Evolutionary conservation across 1,140 invertebrate genomes (phyloP).

Genomic region (Proales similis): DNA sequence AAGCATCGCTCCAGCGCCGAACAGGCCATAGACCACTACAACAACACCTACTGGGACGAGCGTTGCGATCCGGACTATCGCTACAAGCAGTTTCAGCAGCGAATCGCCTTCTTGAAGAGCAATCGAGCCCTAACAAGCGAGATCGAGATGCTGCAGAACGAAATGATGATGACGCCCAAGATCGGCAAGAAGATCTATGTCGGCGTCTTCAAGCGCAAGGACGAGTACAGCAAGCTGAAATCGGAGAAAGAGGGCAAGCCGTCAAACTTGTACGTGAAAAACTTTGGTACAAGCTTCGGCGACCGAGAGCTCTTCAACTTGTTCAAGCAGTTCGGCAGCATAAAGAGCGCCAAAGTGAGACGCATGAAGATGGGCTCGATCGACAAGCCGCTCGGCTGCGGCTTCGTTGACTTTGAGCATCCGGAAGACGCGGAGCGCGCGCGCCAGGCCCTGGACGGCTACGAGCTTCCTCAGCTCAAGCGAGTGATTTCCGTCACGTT

Average conservation of each 20-base stretch:
- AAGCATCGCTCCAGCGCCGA: constrained; percentile 7
- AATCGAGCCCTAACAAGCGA: neutral
- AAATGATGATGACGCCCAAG: neutral
- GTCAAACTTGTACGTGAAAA: constrained; percentile 37
- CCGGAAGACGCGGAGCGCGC: constrained; percentile 28
- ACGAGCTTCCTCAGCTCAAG: neutral
- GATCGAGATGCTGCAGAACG: neutral
- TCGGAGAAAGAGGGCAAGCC: constrained; percentile 24
- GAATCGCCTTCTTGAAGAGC: neutral
- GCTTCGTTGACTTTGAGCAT: constrained; percentile 36
- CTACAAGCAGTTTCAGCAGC: constrained; percentile 3
- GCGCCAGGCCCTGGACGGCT: constrained; percentile 14
- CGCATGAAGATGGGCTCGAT: constrained; percentile 6
- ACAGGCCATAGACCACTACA: constrained; percentile 17
- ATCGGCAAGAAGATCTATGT: constrained; percentile 37
- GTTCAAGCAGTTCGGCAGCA: constrained; percentile 23
- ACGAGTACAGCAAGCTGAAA: constrained; percentile 25
- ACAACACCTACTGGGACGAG: constrained; percentile 31
- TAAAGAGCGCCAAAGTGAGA: constrained; percentile 34
- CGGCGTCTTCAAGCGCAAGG: constrained; percentile 27
- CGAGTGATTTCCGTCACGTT: constrained; percentile 17
- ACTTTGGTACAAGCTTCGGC: constrained; percentile 33
- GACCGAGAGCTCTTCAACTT: constrained; percentile 26
- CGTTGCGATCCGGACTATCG: constrained; percentile 27
- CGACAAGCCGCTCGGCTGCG: constrained; percentile 26